Conservation (phyloP, 2,888 invertebrate species). For the Phragmatobia fuliginosa region DNA sequence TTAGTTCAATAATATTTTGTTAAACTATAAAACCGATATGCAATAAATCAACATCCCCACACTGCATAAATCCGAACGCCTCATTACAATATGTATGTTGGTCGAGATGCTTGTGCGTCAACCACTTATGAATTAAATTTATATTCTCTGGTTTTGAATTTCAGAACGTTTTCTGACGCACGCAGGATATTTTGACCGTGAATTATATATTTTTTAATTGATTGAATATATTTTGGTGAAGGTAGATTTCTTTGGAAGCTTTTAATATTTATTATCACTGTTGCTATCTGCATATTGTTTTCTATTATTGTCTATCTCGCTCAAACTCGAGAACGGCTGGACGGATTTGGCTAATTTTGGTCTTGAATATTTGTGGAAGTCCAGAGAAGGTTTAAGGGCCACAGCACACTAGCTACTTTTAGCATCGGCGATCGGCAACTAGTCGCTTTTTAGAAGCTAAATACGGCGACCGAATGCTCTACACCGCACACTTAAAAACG, state of each 20-base stretch:
- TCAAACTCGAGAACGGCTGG: too few species aligned
- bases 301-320: too few species aligned
- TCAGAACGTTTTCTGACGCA: conserved; percentile 30
- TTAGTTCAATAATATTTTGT: background rate
- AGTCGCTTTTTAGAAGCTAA: too few species aligned
- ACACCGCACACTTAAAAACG: too few species aligned
- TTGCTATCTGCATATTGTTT: background rate
- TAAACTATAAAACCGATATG: background rate
- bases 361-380: too few species aligned
- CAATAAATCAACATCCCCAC: background rate
- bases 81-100: conserved; percentile 57
- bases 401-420: too few species aligned
- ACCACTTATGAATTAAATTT: conserved; percentile 20
- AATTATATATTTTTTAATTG: conserved; percentile 28
- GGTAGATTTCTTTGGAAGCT: background rate
- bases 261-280: background rate
- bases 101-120: conserved; percentile 35
- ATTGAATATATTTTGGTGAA: conserved; percentile 11
- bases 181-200: conserved; percentile 33
- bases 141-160: conserved; percentile 29
- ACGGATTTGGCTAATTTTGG: too few species aligned
- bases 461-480: too few species aligned
- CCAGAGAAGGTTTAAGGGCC: too few species aligned
- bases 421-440: too few species aligned
- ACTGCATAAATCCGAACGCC: conserved; percentile 26